Conservation (phyloP, 2,113 vertebrate species). For the Taxidea taxus region DNA sequence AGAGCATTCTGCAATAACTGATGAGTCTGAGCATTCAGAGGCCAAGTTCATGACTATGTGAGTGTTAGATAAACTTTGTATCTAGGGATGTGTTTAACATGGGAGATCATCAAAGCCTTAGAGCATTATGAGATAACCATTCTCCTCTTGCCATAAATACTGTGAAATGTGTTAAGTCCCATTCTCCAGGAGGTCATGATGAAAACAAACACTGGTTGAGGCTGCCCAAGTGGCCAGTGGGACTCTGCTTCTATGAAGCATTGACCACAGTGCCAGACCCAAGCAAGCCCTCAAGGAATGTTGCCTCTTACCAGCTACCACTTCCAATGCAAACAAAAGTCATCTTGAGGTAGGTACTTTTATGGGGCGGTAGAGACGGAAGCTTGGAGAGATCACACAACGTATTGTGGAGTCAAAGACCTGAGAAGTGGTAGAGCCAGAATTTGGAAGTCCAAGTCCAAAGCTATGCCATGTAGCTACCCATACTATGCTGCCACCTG, state of each 20-base stretch:
- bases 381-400: neutral
- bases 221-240: no score
- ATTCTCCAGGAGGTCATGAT: neutral
- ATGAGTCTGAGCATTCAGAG: neutral
- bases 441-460: neutral
- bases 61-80: neutral
- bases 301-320: neutral
- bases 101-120: neutral
- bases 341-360: neutral
- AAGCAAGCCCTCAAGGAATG: neutral
- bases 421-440: neutral
- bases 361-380: neutral
- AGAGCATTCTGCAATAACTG: neutral
- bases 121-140: neutral
- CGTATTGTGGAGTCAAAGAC: accelerated
- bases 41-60: neutral
- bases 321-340: neutral
- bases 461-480: neutral
- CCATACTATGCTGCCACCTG: neutral
- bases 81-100: neutral
- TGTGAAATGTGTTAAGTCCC: neutral
- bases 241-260: neutral
- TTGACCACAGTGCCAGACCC: neutral
- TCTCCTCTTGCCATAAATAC: neutral
- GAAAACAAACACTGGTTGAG: neutral